Evolutionary conservation across 2,888 invertebrate genomes (phyloP), one percentile per base, ranked within the genome.

Genomic region (Alentia gelatinosa): DNA sequence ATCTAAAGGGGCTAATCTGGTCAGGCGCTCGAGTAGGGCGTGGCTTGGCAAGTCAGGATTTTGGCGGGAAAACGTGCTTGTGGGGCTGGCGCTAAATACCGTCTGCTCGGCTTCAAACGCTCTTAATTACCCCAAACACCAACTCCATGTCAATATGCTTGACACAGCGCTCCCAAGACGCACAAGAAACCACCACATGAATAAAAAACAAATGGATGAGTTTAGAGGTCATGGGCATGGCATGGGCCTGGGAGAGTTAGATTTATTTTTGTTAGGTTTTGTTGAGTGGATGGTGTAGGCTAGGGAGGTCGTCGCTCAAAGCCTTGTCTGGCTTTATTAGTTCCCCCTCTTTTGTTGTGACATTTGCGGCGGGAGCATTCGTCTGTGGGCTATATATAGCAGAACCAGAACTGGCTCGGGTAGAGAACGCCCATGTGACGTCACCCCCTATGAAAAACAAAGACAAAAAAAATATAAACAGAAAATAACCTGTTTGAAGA

Each of bases 291-390:
- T 30, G 30, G 33, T 68, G 68, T 68, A 30, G 7, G 68, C 30
- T 68, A 4, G 30, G 68, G 30, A 68, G 68, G 68, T 68, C 68
- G 68, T 30, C 30, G 26, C 30, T 68, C 68, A 68, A 68, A 68
- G 68, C n/a, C 68, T 47, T 4, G 68, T 26, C 26, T 68, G 68
- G 30, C 68, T 26, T 30, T 26, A 68, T 68, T 68, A 68, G 68
- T 68, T 68, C 3, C 26, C 68, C 68, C 68, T 68, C 68, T 68
- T 68, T 68, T 68, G 68, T 68, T 68, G n/a, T 68, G 68, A 68
- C 68, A 68, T 68, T 68, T 68, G 26, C 19, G 12, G 5, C 30
- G 0, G 68, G 12, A 30, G 68, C 3, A 4, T 30, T 30, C 15
- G 5, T 12, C 68, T 30, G 26, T 15, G 33, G 23, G 68, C 68